Evolutionary conservation across 2,888 invertebrate genomes (phyloP), one percentile per base, ranked within the genome.

Genomic region (Tachina grossa): DNA sequence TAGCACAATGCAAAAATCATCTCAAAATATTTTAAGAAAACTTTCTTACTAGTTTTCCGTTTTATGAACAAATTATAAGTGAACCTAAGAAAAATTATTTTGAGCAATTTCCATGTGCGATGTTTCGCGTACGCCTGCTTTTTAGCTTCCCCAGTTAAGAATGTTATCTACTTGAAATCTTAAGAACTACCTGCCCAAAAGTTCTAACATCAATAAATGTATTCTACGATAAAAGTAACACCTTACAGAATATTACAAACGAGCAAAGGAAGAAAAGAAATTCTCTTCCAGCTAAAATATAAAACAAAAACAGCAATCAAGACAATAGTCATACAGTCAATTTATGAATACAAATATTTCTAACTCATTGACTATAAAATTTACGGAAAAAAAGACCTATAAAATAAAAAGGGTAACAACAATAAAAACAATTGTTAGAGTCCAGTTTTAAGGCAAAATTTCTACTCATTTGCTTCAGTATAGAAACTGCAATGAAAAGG

Each of bases 321-420:
- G 45, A 69, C 59, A 72, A 22, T 53, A 77, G 83, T 72, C 71
- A 71, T 57, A 51, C 51, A 83, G 65, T 65, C 71, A 71, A 77
- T 76, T 83, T 83, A 83, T 83, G 47, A 59, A 22, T 47, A 63
- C 61, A 82, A 69, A n/a, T 68, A 68, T 76, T 63, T 75, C 41
- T 75, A 83, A 66, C 49, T 71, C 76, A 76, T 76, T 82, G 49
- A 49, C 41, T 63, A 47, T 41, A 47, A 45, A 63, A 53, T 16
- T 14, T 9, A 45, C 11, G 4, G 9, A 69, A 78, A 78, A 51
- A 55, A 9, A 31, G 4, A 31, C 13, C 39, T 59, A 31, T n/a
- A 68, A 61, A 63, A 79, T 41, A 61, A 71, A 63, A 39, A 55
- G n/a, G 19, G 63, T 47, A 39, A 19, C 6, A 49, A 13, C 8